Conservation (phyloP, 2,113 vertebrate species). For the Esox niger region DNA sequence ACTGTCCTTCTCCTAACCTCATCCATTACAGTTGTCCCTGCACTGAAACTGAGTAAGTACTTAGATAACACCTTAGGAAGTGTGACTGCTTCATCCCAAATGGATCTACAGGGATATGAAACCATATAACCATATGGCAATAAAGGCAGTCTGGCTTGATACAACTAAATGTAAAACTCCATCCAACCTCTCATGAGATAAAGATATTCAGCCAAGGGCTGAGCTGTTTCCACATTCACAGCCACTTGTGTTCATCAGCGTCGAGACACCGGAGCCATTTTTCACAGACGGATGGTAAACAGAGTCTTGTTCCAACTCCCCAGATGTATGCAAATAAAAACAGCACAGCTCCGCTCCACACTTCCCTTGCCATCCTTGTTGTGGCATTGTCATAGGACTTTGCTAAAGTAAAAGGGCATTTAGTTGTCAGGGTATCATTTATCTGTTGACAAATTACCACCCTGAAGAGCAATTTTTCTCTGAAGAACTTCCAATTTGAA, state of each 20-base stretch:
- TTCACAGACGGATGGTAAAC: conserved; percentile 19
- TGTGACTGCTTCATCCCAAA: no score
- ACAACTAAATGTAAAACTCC: conserved; percentile 6
- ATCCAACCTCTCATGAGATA: conserved; percentile 8
- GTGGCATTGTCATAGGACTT: conserved; percentile 11
- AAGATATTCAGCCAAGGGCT: conserved; percentile 6
- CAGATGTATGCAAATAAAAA: conserved; percentile 51
- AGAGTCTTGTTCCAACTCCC: conserved; percentile 27
- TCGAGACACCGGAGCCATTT: conserved; percentile 14
- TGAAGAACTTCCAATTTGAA: conserved; percentile 23
- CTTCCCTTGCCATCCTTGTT: neutral
- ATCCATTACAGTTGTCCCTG: no score
- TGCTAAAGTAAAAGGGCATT: conserved; percentile 36
- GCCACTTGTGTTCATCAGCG: conserved; percentile 17
- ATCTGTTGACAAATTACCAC: conserved; percentile 38
- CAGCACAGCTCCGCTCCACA: neutral
- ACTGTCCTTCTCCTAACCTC: no score
- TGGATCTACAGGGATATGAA: no score
- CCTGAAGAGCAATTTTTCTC: conserved; percentile 7
- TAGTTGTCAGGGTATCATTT: conserved; percentile 47
- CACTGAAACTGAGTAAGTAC: no score
- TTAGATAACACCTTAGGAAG: no score
- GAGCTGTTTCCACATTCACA: conserved; percentile 18
- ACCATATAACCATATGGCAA: no score
- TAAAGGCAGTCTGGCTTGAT: neutral